phyloP scores from a whole-genome alignment of 2,888 invertebrate species.

The Ormyrus thymus region DNA sequence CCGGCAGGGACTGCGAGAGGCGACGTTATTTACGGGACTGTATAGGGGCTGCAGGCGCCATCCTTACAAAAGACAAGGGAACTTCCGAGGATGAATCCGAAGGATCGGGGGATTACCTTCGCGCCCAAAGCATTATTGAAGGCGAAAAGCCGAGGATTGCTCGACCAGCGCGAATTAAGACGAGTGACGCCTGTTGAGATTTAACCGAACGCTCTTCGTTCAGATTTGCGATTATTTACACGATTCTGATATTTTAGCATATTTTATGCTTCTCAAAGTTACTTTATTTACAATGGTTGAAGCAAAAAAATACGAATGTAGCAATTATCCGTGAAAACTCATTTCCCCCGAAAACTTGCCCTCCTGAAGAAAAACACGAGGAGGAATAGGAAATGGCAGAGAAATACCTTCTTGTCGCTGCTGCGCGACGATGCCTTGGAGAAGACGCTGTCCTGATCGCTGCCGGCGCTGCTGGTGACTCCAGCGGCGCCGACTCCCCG shows the following conservation, averaged over 20 bases:
- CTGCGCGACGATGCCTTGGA: conserved; percentile 72
- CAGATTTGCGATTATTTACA: no score
- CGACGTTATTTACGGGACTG: conserved; percentile 57
- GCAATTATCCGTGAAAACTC: no score
- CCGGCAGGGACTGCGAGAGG: conserved; percentile 10
- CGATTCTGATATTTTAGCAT: no score
- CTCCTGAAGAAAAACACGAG: no score
- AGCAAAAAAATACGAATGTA: no score
- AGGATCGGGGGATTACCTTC: conserved; percentile 13
- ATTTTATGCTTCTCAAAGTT: no score
- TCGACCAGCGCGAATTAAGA: conserved; percentile 8
- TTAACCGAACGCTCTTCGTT: no score
- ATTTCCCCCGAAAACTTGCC: no score
- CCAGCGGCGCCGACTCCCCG: conserved; percentile 70
- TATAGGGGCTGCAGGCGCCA: background rate
- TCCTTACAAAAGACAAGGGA: conserved; percentile 17
- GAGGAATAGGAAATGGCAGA: no score
- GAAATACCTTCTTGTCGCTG: conserved; percentile 75
- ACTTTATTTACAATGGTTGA: no score
- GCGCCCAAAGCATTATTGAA: conserved; percentile 21
- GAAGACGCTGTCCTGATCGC: conserved; percentile 76
- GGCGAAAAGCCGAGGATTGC: conserved; percentile 40
- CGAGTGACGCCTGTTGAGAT: background rate
- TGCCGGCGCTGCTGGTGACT: conserved; percentile 72
- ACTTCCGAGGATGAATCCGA: conserved; percentile 33